These are phyloP conservation scores for Rhagoletis pomonella DNA, from an alignment of 1,140 invertebrate species.

Conservation along the genomic window DNA sequence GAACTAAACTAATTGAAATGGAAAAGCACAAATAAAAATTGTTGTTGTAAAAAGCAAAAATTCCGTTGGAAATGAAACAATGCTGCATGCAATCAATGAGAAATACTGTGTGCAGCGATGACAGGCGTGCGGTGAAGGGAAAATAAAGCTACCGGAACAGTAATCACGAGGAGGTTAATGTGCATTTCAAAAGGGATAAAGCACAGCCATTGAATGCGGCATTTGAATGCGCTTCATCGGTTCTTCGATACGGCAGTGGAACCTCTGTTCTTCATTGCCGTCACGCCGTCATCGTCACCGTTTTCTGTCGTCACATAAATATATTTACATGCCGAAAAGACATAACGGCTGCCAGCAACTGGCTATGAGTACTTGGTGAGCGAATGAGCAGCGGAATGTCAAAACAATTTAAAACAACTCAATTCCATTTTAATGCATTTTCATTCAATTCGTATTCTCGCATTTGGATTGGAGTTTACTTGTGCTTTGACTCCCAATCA, in stretches of 20 bases:
- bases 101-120: not conserved
- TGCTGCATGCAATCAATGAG: not conserved
- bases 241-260: not conserved
- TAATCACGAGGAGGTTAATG: conserved; percentile 47
- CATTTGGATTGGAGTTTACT: not conserved
- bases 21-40: conserved; percentile 35
- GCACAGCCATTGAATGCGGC: conserved; percentile 36
- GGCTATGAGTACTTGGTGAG: not conserved
- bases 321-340: too few relatives aligned
- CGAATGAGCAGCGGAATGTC: conserved; percentile 37
- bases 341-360: not conserved
- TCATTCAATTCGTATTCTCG: conserved; percentile 5
- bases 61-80: conserved; percentile 39
- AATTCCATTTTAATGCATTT: conserved; percentile 38
- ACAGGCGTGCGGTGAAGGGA: not conserved
- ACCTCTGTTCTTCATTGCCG: not conserved
- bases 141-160: conserved; percentile 32
- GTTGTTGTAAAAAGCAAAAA: not conserved
- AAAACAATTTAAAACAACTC: conserved; percentile 38
- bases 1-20: conserved; percentile 47
- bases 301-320: not conserved
- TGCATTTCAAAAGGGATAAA: conserved; percentile 25
- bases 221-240: conserved; percentile 44
- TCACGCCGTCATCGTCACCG: not conserved
- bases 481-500: not conserved